phyloP scores from a whole-genome alignment of 2,888 invertebrate species.

The Dicyrtomina minuta region DNA sequence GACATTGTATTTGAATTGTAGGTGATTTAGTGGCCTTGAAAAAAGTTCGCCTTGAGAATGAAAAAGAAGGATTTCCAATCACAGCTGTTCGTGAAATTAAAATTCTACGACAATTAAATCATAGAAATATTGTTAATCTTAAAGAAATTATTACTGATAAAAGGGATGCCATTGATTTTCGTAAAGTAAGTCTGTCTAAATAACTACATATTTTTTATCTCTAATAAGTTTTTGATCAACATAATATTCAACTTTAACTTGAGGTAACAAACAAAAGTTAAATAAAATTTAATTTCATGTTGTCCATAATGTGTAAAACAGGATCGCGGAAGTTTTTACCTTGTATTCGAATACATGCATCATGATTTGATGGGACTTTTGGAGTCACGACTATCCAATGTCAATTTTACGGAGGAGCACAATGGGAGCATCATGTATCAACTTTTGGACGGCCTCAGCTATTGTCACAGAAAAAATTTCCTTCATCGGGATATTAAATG shows the following conservation, averaged over 20 bases:
- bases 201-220: not conserved
- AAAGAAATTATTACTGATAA: constrained; percentile 98
- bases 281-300: not conserved
- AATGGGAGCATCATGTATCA: constrained; percentile 98
- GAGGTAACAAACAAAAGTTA: not conserved
- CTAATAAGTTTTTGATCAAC: not conserved
- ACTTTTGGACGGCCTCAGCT: constrained; percentile 89
- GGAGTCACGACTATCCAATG: constrained; percentile 82
- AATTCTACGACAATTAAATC: constrained; percentile 92
- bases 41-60: constrained; percentile 95
- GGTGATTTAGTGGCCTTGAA: constrained; percentile 84
- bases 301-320: constrained; percentile 56
- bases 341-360: constrained; percentile 99
- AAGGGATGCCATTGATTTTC: constrained; percentile 91
- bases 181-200: constrained; percentile 77
- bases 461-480: constrained; percentile 97
- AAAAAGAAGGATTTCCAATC: constrained; percentile 97
- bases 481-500: constrained; percentile 99
- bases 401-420: constrained; percentile 90
- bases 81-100: constrained; percentile 88
- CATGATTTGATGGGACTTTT: constrained; percentile 98
- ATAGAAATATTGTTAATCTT: constrained; percentile 95
- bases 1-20: too few species aligned
- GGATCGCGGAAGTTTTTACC: constrained; percentile 96
- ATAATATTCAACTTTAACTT: not conserved